Conservation (phyloP, 2,797 vertebrate species). For the Myotis daubentonii region DNA sequence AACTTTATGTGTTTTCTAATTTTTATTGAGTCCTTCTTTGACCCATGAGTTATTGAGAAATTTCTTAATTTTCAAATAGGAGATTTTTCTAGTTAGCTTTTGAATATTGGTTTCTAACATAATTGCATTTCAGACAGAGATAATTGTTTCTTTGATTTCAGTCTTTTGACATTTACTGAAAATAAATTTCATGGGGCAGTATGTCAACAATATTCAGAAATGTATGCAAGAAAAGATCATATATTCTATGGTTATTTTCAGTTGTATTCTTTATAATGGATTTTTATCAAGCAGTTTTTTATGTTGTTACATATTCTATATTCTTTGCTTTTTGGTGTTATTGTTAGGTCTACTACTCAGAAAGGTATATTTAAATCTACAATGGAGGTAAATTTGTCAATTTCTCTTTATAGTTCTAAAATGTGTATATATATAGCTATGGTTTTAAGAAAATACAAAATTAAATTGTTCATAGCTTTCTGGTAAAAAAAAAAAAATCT, state of each 20-base stretch:
- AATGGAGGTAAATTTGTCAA: background rate
- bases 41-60: background rate
- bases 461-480: background rate
- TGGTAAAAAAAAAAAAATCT: background rate
- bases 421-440: background rate
- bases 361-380: background rate
- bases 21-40: background rate
- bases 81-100: background rate
- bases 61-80: background rate
- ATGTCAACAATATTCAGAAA: background rate
- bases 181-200: background rate
- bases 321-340: background rate
- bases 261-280: background rate
- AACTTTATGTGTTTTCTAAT: slow-evolving; percentile 14
- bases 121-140: background rate
- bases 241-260: background rate
- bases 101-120: background rate
- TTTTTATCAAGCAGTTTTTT: background rate
- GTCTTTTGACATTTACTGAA: background rate
- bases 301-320: background rate
- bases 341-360: background rate
- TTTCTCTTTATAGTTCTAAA: background rate
- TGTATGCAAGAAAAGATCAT: background rate
- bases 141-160: background rate
- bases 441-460: background rate